Evolutionary conservation across 2,113 vertebrate genomes (phyloP).

Genomic region (Tetrax tetrax): DNA sequence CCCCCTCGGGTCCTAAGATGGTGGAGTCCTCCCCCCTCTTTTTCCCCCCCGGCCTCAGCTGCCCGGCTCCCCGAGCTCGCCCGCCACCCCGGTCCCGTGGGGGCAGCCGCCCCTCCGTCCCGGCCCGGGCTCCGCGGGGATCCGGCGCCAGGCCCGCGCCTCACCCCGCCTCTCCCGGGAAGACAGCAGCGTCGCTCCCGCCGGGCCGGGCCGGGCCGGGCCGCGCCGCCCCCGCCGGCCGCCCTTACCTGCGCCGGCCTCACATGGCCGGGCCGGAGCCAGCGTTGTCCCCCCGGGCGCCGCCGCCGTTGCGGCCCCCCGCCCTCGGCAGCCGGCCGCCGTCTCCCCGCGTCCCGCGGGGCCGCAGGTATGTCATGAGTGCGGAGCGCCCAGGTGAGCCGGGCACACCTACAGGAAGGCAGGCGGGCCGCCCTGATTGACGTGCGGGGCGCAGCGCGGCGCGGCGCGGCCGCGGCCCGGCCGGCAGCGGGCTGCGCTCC

Average conservation of each 20-base stretch:
- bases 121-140: background rate
- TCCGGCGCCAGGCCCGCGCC: background rate
- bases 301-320: background rate
- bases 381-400: constrained; percentile 38
- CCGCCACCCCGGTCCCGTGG: too few species aligned
- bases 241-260: constrained; percentile 12
- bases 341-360: background rate
- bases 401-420: constrained; percentile 61
- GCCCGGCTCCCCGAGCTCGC: background rate
- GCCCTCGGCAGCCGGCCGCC: background rate
- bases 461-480: background rate
- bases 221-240: background rate
- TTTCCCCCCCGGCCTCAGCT: too few species aligned
- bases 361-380: constrained; percentile 41
- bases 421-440: background rate
- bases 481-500: background rate
- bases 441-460: background rate
- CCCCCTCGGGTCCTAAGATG: background rate
- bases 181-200: too few species aligned
- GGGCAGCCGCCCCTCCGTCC: background rate
- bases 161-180: background rate
- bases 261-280: background rate
- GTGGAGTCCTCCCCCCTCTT: too few species aligned
- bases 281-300: background rate
- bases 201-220: too few species aligned